Base-by-base conservation (phyloP, 2,888 invertebrate genomes). In the Drosophila prolongata region DNA sequence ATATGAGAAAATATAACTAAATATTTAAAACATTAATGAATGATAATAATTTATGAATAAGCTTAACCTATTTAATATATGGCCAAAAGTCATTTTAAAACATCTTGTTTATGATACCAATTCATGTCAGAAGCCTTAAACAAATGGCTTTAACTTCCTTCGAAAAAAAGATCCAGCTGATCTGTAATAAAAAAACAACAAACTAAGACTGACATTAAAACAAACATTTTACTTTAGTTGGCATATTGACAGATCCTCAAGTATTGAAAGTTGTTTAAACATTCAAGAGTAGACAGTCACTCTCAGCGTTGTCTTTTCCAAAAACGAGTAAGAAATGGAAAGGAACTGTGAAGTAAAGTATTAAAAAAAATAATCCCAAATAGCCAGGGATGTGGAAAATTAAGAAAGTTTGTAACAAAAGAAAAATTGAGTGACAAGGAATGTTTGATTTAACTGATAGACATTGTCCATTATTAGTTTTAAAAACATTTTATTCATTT, bases 201-300 rank as follows among this genome's bases (percentile, higher is more conserved):
- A 44, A 47, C 10, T 47, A 1, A n/a, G 14, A 2, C 34, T 43
- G 35, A n/a, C 3, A 16, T 30, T 38, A n/a, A 14, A n/a, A n/a
- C 16, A 11, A 30, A 14, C 46, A n/a, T 24, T 11, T 38, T 58
- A 37, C 46, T 54, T 42, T 1, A 40, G 19, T 6, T 16, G 38
- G 30, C 24, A 30, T 35, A 44, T 34, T 46, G 13, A 47, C 61
- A 47, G 11, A 16, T 27, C 11, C 42, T 42, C n/a, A 60, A 49
- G 47, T 24, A 47, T 6, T 47, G 24, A 62, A 59, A 59, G 59
- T 47, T 49, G 34, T 42, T 14, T 59, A 62, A 62, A 47, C 61
- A 47, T 14, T 30, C 1, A 34, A 55, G 19, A 46, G 34, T 13
- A 38, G 37, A 27, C 40, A 14, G 14, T 54, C 42, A 54, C 30